A percentile compares a stretch with the other conserved stretches of the same genome.
Conservation (phyloP, 2,888 invertebrate genomes). For the Ecliptopera silaceata region DNA sequence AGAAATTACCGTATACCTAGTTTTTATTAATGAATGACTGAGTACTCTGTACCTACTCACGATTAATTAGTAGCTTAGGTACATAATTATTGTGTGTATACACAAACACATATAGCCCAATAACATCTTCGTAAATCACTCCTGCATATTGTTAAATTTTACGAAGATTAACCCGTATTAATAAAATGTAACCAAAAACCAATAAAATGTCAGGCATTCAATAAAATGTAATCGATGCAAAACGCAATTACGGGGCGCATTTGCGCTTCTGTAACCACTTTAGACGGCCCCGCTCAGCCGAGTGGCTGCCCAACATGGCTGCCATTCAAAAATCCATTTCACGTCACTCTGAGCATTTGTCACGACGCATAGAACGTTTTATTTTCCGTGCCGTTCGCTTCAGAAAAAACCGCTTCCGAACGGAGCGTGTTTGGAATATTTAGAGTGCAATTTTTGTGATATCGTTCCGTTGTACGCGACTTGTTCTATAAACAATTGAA, state of each 20-base stretch:
- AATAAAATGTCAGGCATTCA: too few relatives aligned
- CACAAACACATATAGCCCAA: too few relatives aligned
- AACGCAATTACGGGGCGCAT: constrained; percentile 54
- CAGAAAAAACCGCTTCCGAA: constrained; percentile 26
- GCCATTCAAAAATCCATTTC: constrained; percentile 73
- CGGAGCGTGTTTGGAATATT: constrained; percentile 24
- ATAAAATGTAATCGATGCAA: constrained; percentile 39
- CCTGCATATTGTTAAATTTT: too few relatives aligned
- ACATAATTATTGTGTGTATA: too few relatives aligned
- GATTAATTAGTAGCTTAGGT: too few relatives aligned
- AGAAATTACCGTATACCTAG: too few relatives aligned
- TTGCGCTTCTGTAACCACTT: constrained; percentile 45
- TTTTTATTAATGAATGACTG: too few relatives aligned
- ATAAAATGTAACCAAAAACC: too few relatives aligned
- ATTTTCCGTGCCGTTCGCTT: constrained; percentile 28
- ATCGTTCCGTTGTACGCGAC: neutral
- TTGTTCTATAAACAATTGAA: neutral
- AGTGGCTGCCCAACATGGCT: constrained; percentile 59
- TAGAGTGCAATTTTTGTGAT: neutral
- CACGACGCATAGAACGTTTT: constrained; percentile 43
- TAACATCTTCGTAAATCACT: too few relatives aligned
- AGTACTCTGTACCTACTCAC: too few relatives aligned
- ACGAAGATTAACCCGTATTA: too few relatives aligned
- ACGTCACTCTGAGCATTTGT: constrained; percentile 76
- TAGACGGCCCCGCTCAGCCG: constrained; percentile 47